Evolutionary conservation across 2,888 invertebrate species (phyloP).

Genomic region (Tenthredo livida): DNA sequence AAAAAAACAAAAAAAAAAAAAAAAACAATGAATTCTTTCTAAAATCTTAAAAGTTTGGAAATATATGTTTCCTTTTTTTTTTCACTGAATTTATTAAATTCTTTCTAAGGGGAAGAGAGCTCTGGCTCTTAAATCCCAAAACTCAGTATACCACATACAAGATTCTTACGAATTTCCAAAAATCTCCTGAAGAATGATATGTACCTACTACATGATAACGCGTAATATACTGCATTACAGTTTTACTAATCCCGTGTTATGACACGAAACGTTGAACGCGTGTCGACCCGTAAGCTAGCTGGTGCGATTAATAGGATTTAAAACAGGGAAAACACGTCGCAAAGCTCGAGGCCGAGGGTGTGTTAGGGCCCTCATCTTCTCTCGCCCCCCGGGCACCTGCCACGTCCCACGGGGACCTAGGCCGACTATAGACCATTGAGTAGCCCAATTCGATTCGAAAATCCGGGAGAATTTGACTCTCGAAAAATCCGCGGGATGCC

Average conservation of each 20-base stretch:
- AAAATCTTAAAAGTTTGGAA: background rate
- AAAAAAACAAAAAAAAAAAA: background rate
- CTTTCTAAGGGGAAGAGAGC: too few relatives aligned
- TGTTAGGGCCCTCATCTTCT: conserved; percentile 8
- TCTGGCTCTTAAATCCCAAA: too few relatives aligned
- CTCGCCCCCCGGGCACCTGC: conserved; percentile 48
- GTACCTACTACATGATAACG: background rate
- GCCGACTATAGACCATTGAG: background rate
- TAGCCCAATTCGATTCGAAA: background rate
- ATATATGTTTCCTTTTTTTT: background rate
- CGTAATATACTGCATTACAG: background rate
- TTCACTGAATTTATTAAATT: too few relatives aligned
- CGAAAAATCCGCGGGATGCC: background rate
- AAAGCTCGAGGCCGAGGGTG: conserved; percentile 47
- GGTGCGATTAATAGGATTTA: conserved; percentile 56
- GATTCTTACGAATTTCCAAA: background rate
- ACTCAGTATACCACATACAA: too few relatives aligned
- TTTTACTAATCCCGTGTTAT: conserved; percentile 48
- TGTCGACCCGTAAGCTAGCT: conserved; percentile 45
- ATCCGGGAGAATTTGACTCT: background rate
- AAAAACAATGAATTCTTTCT: background rate
- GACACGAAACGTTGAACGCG: conserved; percentile 53
- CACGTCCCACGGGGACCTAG: conserved; percentile 48
- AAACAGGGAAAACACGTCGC: conserved; percentile 54
- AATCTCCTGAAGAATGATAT: background rate